phyloP scores from a whole-genome alignment of 1,140 invertebrate genomes.

The Drosophila triauraria region DNA sequence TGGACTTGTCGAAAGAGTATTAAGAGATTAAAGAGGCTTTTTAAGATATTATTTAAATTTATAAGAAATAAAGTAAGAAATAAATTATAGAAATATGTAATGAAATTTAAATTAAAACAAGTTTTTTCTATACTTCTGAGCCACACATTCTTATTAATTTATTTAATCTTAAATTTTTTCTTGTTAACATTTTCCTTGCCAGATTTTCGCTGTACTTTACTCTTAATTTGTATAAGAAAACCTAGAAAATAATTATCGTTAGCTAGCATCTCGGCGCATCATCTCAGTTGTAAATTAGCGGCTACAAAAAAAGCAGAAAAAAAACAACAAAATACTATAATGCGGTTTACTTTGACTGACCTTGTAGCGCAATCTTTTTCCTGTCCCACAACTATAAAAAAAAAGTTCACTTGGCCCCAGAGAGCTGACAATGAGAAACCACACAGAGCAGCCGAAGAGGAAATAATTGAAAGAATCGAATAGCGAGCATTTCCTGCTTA shows the following conservation, averaged over 20 bases:
- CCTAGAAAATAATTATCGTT: constrained; percentile 40
- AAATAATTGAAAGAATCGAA: constrained; percentile 48
- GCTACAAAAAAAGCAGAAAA: constrained; percentile 17
- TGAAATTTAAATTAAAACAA: no score
- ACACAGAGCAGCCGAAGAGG: constrained; percentile 48
- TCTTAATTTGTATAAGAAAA: constrained; percentile 23
- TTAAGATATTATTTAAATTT: background rate
- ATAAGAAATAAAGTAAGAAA: no score
- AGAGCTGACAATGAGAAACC: constrained; percentile 64
- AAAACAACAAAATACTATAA: constrained; percentile 22
- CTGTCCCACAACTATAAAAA: constrained; percentile 30
- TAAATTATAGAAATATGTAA: no score
- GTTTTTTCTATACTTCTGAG: no score
- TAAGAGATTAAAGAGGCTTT: background rate
- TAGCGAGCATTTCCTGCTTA: constrained; percentile 55
- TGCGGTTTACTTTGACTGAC: constrained; percentile 65
- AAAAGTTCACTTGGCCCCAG: constrained; percentile 29
- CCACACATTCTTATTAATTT: background rate
- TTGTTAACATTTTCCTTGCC: background rate
- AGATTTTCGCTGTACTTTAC: background rate
- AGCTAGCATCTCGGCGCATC: constrained; percentile 42
- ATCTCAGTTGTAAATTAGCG: constrained; percentile 43
- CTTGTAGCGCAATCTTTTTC: constrained; percentile 58
- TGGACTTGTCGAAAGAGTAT: background rate
- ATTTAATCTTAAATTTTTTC: background rate